Evolutionary conservation across 2,888 invertebrate species (phyloP), one percentile per base, ranked within the genome.

Genomic region (Agrilus mali): DNA sequence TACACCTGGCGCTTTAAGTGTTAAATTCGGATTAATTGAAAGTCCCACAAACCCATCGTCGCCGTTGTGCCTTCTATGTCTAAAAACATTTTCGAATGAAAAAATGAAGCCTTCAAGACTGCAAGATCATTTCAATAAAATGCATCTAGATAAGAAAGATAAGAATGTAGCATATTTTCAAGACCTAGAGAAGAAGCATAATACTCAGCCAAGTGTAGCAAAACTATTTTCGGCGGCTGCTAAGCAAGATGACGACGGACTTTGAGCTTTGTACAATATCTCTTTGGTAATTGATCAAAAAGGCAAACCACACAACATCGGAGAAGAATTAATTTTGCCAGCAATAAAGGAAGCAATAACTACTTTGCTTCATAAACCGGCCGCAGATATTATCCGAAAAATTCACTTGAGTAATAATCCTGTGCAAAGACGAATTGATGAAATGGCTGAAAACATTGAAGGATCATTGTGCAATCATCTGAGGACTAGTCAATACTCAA

Each of bases 41-140:
- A 20, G 6, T 20, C 20, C 20, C 20, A 20, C 20, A 20, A 20
- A 20, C 20, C 2, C 14, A 40, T 36, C 37, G 15, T 46, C 20
- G 22, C 46, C 45, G 17, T 33, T 45, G 42, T 45, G 45, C 15
- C 39, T 46, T 27, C 33, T 52, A 36, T 55, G 55, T 38, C 49
- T 47, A 15, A 53, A 54, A 47, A 44, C 43, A 33, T 55, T 52
- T 39, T 49, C 53, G 36, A 50, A 54, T 39, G 55, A 55, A 45
- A 42, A 50, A 15, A 55, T 45, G 40, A 45, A 47, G 40, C 47
- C 47, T 43, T 47, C 40, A 15, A 42, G 40, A 16, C 43, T 46
- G 2, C 43, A 43, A 43, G 43, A 46, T 33, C 40, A 46, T 43
- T 46, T 33, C 31, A 44, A 36, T 41, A 45, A 36, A 45, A 37